A percentile compares a stretch with the other conserved stretches of the same genome.
phyloP scores from a whole-genome alignment of 2,113 vertebrate genomes.

The Dinomys branickii region DNA sequence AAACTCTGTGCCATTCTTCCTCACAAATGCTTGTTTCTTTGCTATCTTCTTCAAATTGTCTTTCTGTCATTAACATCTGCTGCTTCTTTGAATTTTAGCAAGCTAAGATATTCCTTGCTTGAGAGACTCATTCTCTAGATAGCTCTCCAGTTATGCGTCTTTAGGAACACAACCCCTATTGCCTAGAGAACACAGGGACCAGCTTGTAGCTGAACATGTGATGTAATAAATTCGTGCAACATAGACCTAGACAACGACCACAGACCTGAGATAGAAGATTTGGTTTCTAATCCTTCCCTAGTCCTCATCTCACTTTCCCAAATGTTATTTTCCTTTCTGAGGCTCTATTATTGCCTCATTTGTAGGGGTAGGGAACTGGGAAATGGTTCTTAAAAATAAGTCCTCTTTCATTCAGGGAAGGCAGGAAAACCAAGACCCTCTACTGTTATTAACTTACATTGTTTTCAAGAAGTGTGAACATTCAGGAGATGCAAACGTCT shows the following conservation, averaged over 20 bases:
- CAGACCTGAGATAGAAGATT: neutral
- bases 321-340: neutral
- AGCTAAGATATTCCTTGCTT: neutral
- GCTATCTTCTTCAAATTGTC: neutral
- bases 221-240: neutral
- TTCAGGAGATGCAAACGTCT: constrained; percentile 64
- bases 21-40: neutral
- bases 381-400: neutral
- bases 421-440: constrained; percentile 16
- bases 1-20: neutral
- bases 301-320: neutral
- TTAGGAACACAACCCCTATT: neutral
- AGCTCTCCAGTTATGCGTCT: neutral
- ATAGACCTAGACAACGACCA: neutral
- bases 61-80: constrained; percentile 27
- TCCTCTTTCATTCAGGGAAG: neutral
- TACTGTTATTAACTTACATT: constrained; percentile 64
- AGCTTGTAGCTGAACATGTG: neutral
- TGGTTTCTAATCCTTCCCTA: constrained; percentile 10
- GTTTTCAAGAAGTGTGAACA: constrained; percentile 62
- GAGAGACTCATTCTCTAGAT: neutral
- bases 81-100: neutral
- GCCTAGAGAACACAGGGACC: neutral
- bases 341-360: neutral
- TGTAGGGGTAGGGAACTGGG: neutral